These are phyloP conservation scores for Lateolabrax maculatus DNA, from an alignment of 2,797 vertebrate genomes.

Conservation along the genomic window DNA sequence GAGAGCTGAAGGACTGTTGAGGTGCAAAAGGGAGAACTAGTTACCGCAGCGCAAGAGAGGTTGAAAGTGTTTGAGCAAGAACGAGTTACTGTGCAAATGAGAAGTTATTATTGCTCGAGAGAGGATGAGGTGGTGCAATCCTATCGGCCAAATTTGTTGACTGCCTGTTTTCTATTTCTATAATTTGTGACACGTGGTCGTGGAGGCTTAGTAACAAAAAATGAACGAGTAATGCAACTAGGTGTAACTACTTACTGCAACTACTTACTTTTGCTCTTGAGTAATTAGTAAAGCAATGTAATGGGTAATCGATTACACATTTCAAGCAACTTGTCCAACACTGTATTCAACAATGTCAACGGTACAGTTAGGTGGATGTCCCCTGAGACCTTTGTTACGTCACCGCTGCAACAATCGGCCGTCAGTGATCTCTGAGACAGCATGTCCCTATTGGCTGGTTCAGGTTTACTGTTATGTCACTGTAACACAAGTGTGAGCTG, in stretches of 20 bases:
- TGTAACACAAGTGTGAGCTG: constrained; percentile 35
- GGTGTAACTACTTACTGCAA: too few species aligned
- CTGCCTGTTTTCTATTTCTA: neutral
- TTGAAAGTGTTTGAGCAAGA: too few species aligned
- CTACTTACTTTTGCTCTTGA: neutral
- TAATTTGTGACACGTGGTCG: neutral
- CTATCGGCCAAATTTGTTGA: too few species aligned
- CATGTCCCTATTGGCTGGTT: constrained; percentile 37
- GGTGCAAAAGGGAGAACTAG: too few species aligned
- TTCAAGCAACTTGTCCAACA: neutral
- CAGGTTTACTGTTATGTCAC: constrained; percentile 49
- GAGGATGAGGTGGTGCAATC: too few species aligned
- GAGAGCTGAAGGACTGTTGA: neutral
- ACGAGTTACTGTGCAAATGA: too few species aligned
- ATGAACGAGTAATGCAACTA: too few species aligned
- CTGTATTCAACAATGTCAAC: neutral
- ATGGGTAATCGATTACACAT: neutral
- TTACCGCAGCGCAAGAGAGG: too few species aligned
- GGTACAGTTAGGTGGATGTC: constrained; percentile 7
- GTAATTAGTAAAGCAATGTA: neutral
- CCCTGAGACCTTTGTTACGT: constrained; percentile 40
- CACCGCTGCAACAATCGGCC: constrained; percentile 15
- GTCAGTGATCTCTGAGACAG: constrained; percentile 24
- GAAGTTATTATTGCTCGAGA: too few species aligned
- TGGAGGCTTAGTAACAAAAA: neutral